phyloP scores from a whole-genome alignment of 1,140 invertebrate genomes.

The Trachymyrmex septentrionalis region DNA sequence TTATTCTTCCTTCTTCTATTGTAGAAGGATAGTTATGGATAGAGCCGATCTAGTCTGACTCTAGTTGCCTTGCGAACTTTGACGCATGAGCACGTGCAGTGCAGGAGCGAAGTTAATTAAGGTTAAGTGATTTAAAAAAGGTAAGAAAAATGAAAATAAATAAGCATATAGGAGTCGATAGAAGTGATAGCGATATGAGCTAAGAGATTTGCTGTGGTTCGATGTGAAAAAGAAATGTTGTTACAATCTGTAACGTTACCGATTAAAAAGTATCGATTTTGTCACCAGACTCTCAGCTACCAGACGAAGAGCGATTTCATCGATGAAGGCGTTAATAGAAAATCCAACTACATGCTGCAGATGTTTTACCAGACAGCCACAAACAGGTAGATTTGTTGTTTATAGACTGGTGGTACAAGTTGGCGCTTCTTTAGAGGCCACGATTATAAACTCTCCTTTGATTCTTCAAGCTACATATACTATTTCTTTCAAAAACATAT shows the following conservation, averaged over 20 bases:
- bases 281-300: not conserved
- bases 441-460: slow-evolving; percentile 21
- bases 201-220: not conserved
- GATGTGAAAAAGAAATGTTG: not conserved
- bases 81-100: too few relatives aligned
- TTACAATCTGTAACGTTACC: not conserved
- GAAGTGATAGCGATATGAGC: not conserved
- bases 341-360: not conserved
- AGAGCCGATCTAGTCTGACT: too few relatives aligned
- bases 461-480: not conserved
- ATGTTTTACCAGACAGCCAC: not conserved
- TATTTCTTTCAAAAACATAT: not conserved
- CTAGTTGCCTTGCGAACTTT: too few relatives aligned
- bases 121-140: too few relatives aligned
- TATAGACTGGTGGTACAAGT: not conserved
- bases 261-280: not conserved
- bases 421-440: not conserved
- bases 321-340: not conserved
- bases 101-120: too few relatives aligned
- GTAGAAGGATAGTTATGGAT: too few relatives aligned
- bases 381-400: slow-evolving; percentile 3
- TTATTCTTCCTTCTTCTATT: too few relatives aligned
- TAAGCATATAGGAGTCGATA: too few relatives aligned
- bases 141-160: too few relatives aligned
- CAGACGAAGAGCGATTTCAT: not conserved